Percentiles rank a stretch among this genome's conserved stretches.
Evolutionary conservation across 2,888 invertebrate species (phyloP).

Genomic region (Acleris cristana): DNA sequence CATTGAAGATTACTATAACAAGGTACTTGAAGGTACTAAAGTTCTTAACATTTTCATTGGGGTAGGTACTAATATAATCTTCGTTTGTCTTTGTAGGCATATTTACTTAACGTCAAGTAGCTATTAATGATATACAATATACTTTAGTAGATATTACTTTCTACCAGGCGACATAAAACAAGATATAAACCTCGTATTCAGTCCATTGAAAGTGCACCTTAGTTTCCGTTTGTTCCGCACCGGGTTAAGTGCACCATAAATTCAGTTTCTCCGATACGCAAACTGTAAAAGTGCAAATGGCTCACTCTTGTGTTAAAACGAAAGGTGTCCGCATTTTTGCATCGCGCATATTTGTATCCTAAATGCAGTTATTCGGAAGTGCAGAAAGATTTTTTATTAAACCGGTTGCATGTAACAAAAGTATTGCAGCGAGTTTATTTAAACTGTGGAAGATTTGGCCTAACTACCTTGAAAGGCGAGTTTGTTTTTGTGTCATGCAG

Average conservation of each 20-base stretch:
- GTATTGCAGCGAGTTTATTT: slow-evolving; percentile 27
- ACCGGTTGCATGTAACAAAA: slow-evolving; percentile 29
- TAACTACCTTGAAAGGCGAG: slow-evolving; percentile 1
- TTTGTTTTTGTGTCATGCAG: slow-evolving; percentile 6
- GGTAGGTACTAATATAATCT: too few species aligned
- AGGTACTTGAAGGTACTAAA: too few species aligned
- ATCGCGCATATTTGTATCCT: slow-evolving; percentile 10
- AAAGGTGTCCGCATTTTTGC: slow-evolving; percentile 33
- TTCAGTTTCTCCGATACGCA: slow-evolving; percentile 24
- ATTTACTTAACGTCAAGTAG: too few species aligned
- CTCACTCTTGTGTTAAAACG: slow-evolving; percentile 18
- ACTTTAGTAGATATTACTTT: too few species aligned
- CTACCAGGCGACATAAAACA: too few species aligned
- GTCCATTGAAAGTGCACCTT: background rate
- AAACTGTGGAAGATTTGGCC: slow-evolving; percentile 4
- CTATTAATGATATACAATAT: too few species aligned
- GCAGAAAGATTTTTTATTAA: slow-evolving; percentile 22
- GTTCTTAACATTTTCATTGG: too few species aligned
- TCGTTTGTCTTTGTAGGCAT: too few species aligned
- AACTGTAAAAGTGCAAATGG: slow-evolving; percentile 28
- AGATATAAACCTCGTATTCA: too few species aligned
- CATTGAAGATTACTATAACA: too few species aligned
- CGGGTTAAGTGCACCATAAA: slow-evolving; percentile 9
- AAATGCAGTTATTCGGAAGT: slow-evolving; percentile 26
- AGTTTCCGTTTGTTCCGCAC: slow-evolving; percentile 1